phyloP scores from a whole-genome alignment of 2,888 invertebrate genomes.

The Nasonia oneida region DNA sequence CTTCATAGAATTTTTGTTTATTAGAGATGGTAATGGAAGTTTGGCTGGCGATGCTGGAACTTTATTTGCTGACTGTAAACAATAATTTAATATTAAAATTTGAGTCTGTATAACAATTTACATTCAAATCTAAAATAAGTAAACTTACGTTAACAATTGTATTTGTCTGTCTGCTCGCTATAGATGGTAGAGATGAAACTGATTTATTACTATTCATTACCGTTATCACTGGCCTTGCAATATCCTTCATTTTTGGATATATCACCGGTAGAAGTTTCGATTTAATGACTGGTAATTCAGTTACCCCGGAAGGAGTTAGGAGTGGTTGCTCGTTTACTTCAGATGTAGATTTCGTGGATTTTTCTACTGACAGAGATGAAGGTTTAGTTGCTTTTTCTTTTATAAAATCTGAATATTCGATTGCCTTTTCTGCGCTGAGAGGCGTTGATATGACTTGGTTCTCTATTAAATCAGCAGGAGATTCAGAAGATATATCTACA shows the following conservation, averaged over 20 bases:
- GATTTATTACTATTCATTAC: neutral
- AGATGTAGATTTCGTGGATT: too few relatives aligned
- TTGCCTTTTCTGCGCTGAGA: neutral
- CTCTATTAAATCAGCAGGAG: neutral
- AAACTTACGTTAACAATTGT: neutral
- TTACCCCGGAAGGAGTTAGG: neutral
- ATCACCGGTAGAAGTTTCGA: neutral
- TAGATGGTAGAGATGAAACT: neutral
- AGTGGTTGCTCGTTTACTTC: too few relatives aligned
- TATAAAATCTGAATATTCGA: neutral
- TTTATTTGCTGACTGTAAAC: neutral
- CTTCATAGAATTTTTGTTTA: neutral
- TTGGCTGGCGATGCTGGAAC: neutral
- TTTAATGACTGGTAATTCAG: neutral
- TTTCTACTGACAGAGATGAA: neutral
- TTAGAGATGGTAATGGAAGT: neutral
- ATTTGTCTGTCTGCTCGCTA: neutral
- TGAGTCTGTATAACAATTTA: neutral
- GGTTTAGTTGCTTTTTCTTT: neutral
- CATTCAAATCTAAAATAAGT: too few relatives aligned
- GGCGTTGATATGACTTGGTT: neutral
- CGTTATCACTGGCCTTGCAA: conserved; percentile 2
- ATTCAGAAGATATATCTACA: neutral
- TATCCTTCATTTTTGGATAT: neutral
- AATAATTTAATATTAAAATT: conserved; percentile 5